Base-by-base conservation (phyloP, 2,113 vertebrate species). In the Callionymus lyra region DNA sequence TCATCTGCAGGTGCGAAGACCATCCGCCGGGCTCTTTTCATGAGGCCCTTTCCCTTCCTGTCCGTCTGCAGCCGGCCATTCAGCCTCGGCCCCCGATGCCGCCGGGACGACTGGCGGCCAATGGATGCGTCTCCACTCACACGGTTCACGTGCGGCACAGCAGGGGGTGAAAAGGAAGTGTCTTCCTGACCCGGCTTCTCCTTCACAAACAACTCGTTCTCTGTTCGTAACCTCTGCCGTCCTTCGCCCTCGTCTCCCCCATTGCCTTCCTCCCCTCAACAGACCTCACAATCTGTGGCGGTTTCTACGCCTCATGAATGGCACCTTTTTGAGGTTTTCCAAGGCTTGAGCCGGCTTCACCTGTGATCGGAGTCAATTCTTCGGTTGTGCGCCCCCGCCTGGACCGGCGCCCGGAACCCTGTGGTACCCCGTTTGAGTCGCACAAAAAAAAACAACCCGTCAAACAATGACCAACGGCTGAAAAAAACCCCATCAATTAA, bases 31-130 rank as follows among this genome's bases (percentile, higher is more conserved):
- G 58, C 56, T 82, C 81, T 85, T 89, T 91, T 88, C 85, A 90
- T 85, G 55, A 16, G 47, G 2, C 53, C 79, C 85, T 89, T 88
- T 46, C 83, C 82, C 87, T 92, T 92, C 93, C 91, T 91, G 91
- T 88, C 74, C 82, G 86, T 77, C 70, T 82, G 73, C 66, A 76
- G 89, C 86, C 85, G 85, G 87, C 83, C 63, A 81, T 87, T 97
- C 90, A 94, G 86, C 86, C 81, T 82, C 81, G 68, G 79, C 74
- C 83, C 72, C 87, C 59, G 78, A 84, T 38, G 70, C 82, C 86
- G 87, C 88, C 87, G 87, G 84, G 82, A 81, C 79, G 72, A 75
- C 84, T 84, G 72, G 63, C 50, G 58, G 87, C 88, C 88, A 90
- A 89, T 86, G 67, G 65, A 76, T 68, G 76, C 87, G 84, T 86